Base-by-base conservation (phyloP, 2,888 invertebrate genomes). In the Aethes cnicana region DNA sequence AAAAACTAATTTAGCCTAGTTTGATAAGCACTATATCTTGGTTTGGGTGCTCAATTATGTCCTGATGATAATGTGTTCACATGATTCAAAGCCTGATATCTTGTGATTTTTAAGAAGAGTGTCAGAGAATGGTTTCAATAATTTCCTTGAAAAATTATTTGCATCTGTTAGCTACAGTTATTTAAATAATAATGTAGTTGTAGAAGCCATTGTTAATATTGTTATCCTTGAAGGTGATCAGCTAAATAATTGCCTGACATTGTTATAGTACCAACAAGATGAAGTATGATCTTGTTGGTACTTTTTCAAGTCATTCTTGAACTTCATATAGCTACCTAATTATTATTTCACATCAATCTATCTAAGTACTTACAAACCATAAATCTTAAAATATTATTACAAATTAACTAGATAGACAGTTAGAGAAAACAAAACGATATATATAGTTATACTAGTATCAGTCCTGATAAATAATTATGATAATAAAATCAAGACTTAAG, bases 131-230 rank as follows among this genome's bases (percentile, higher is more conserved):
- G 59, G 57, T 65, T 53, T 58, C 59, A 64, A 63, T 62, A 55
- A 65, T 81, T 78, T 81, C 80, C 82, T 81, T 85, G 84, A 83
- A 74, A 59, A 62, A 67, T 77, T 76, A 83, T 85, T 86, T 81
- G 71, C 81, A 82, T 81, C 66, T 62, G 63, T 74, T 62, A 63
- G 68, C 57, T 64, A 63, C 57, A 63, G 68, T 59, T 72, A 76
- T 81, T 80, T 77, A 70, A 81, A 81, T 77, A 69, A 69, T 69
- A 74, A 70, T 74, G 71, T 66, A 59, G 59, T 63, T 61, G 47
- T 35, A 59, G 54, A 56, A 55, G 53, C 61, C 56, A 63, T 66
- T 69, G 63, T 68, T 70, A 70, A 61, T 55, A 63, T 66, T 69
- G 63, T 68, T 70, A 70, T 65, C 68, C 63, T 72, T 63, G 59